Evolutionary conservation across 2,797 vertebrate genomes (phyloP).

Genomic region (Labeo calbasu): DNA sequence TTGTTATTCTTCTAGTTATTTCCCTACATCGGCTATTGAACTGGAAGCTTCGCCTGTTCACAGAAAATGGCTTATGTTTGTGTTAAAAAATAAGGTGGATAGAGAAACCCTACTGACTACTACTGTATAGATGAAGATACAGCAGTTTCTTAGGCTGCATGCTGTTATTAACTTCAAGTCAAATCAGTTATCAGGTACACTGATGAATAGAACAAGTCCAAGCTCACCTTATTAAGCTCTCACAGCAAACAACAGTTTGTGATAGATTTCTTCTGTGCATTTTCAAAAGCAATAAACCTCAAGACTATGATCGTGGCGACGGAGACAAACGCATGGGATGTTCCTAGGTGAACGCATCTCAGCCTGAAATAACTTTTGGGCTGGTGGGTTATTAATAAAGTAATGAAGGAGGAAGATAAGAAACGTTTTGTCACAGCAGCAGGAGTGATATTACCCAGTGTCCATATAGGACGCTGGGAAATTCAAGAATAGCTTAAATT

Average conservation of each 20-base stretch:
- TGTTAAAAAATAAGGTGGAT: no score
- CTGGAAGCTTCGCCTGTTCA: no score
- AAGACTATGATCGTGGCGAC: background rate
- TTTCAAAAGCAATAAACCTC: conserved; percentile 11
- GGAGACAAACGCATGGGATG: conserved; percentile 17
- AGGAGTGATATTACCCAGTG: conserved; percentile 25
- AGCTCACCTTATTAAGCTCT: conserved; percentile 10
- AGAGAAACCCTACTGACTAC: background rate
- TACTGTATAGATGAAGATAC: conserved; percentile 5
- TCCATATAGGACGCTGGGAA: background rate
- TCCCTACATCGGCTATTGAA: no score
- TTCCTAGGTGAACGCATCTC: conserved; percentile 23
- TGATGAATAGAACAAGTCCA: conserved; percentile 17
- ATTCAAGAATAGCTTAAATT: conserved; percentile 9
- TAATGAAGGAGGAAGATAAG: conserved; percentile 41
- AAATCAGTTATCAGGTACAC: background rate
- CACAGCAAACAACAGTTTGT: background rate
- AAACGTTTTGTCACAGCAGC: conserved; percentile 36
- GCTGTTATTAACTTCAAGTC: conserved; percentile 13
- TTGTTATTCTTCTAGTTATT: no score
- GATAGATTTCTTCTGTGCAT: conserved; percentile 21
- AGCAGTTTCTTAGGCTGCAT: background rate
- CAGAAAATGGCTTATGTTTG: no score
- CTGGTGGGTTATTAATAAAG: conserved; percentile 36
- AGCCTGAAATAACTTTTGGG: conserved; percentile 41